Conservation (phyloP, 1,140 invertebrate genomes). For the Sarcophaga bullata region DNA sequence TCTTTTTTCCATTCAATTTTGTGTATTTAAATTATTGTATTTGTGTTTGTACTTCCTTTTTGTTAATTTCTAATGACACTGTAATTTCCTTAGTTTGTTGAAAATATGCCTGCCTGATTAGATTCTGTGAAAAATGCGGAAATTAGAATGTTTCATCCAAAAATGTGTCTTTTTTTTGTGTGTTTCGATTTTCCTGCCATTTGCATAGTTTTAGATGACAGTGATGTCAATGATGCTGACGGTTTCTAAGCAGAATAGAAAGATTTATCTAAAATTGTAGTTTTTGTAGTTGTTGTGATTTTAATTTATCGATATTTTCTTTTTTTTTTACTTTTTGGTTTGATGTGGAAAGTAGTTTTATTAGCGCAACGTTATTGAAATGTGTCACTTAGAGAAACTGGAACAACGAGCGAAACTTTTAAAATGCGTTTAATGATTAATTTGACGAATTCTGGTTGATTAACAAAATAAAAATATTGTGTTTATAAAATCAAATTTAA, state of each 20-base stretch:
- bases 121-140: background rate
- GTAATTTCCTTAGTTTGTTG: slow-evolving; percentile 32
- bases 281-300: background rate
- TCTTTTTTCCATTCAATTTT: background rate
- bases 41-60: background rate
- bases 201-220: background rate
- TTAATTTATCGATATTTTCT: background rate
- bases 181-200: no score
- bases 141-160: slow-evolving; percentile 1
- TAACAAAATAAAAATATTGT: no score
- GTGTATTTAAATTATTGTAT: slow-evolving; percentile 21
- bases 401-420: no score
- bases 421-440: no score
- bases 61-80: background rate
- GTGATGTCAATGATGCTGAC: background rate
- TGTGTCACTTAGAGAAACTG: background rate
- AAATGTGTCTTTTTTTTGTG: no score
- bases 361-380: background rate
- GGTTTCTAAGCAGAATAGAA: no score
- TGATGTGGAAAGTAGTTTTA: background rate
- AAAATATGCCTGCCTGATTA: slow-evolving; percentile 4
- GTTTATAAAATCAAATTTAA: no score
- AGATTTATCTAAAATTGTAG: no score
- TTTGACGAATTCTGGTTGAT: no score
- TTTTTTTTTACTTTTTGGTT: no score